Percentiles rank a stretch among this genome's conserved stretches.
Evolutionary conservation across 2,113 vertebrate genomes (phyloP).

Genomic region (Eupsittula cactorum): DNA sequence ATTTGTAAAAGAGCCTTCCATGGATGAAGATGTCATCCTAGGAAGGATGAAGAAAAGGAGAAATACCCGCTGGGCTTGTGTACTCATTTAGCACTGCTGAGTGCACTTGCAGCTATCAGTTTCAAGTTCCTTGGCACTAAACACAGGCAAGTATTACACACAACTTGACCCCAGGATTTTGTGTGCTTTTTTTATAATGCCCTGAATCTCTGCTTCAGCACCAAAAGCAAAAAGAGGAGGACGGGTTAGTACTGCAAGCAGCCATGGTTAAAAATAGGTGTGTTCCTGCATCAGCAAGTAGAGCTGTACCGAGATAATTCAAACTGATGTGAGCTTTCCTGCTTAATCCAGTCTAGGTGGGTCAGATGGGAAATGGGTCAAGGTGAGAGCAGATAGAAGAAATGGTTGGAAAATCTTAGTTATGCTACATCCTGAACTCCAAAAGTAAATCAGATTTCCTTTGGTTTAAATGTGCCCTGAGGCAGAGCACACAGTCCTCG

Average conservation of each 20-base stretch:
- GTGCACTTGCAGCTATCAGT: neutral
- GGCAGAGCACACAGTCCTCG: neutral
- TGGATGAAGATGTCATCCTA: neutral
- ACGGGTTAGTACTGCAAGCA: neutral
- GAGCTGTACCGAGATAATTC: neutral
- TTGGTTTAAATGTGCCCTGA: neutral
- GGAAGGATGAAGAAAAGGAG: neutral
- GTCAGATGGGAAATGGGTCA: neutral
- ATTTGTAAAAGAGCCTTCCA: neutral
- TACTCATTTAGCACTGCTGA: neutral
- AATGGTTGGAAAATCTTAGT: neutral
- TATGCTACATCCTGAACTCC: neutral
- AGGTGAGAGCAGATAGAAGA: neutral
- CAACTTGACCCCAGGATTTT: neutral
- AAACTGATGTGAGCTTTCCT: neutral
- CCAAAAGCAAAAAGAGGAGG: neutral
- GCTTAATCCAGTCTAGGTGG: neutral
- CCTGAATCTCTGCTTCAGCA: neutral
- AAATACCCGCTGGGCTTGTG: neutral
- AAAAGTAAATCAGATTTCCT: neutral
- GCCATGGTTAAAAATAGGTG: conserved; percentile 22
- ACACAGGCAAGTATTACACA: neutral
- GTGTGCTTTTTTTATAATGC: neutral
- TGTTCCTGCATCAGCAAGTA: neutral
- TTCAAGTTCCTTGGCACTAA: neutral